Conservation (phyloP, 2,888 invertebrate genomes). For the Drosophila hamatofila region DNA sequence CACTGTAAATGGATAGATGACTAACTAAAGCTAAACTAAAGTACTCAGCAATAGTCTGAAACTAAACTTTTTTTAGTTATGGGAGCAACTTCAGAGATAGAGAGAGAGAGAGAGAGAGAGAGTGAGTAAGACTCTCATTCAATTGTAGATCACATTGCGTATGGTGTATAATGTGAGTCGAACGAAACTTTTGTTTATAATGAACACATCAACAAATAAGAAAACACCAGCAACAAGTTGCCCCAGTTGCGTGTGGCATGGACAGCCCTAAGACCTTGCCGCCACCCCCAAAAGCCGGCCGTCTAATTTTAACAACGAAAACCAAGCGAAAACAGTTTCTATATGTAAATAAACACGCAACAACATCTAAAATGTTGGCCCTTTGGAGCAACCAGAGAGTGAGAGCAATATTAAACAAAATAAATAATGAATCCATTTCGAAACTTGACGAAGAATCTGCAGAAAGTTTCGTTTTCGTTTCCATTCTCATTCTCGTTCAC, state of each 20-base stretch:
- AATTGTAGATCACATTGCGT: conserved; percentile 8
- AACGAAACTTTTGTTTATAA: conserved; percentile 62
- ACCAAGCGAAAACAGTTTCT: conserved; percentile 21
- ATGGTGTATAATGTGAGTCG: background rate
- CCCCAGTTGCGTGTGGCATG: conserved; percentile 49
- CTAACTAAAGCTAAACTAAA: background rate
- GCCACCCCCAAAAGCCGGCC: conserved; percentile 20
- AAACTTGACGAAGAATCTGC: conserved; percentile 50
- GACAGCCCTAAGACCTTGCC: conserved; percentile 62
- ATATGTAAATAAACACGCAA: conserved; percentile 28
- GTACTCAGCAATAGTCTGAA: background rate
- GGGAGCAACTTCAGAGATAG: background rate
- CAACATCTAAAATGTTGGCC: conserved; percentile 28
- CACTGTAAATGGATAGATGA: background rate
- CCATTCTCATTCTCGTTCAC: conserved; percentile 49
- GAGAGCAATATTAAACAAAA: conserved; percentile 25
- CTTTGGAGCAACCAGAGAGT: conserved; percentile 1
- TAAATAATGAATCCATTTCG: conserved; percentile 58
- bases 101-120: background rate
- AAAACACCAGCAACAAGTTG: conserved; percentile 68
- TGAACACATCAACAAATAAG: conserved; percentile 46
- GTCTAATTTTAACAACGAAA: conserved; percentile 60
- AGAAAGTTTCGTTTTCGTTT: conserved; percentile 37
- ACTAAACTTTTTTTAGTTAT: background rate
- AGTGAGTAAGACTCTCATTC: background rate